Evolutionary conservation across 2,888 invertebrate genomes (phyloP).

Genomic region (Thecocarcelia acutangulata): DNA sequence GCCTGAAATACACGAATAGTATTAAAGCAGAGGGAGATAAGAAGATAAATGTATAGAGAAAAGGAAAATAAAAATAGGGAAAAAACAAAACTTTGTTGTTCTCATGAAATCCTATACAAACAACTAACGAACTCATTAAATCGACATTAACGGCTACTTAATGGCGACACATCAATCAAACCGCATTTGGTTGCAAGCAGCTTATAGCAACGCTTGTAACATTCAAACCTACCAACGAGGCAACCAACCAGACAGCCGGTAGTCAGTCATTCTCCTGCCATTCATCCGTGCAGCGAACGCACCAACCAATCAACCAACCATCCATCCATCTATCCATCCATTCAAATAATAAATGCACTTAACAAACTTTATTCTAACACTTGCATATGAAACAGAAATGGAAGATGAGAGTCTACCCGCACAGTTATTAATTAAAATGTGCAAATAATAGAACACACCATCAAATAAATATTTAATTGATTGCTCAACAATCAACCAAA

Average conservation of each 20-base stretch:
- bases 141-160: conserved; percentile 66
- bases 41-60: background rate
- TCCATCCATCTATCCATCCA: no score
- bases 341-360: conserved; percentile 39
- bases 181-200: conserved; percentile 56
- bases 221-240: conserved; percentile 11
- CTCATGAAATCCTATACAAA: conserved; percentile 19
- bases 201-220: conserved; percentile 41
- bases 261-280: background rate
- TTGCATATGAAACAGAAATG: conserved; percentile 1
- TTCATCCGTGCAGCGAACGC: background rate
- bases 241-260: conserved; percentile 7
- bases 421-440: conserved; percentile 23
- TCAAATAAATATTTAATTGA: conserved; percentile 43
- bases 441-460: conserved; percentile 46
- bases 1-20: conserved; percentile 26
- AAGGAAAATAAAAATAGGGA: background rate
- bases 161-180: conserved; percentile 71
- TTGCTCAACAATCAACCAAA: conserved; percentile 38
- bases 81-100: conserved; percentile 25
- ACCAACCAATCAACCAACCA: no score
- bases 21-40: background rate
- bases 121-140: conserved; percentile 59
- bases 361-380: conserved; percentile 28
- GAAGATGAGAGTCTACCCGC: conserved; percentile 21